These are phyloP conservation scores for Drosophila setosimentum DNA, from an alignment of 2,888 invertebrate genomes.

Conservation along the genomic window DNA sequence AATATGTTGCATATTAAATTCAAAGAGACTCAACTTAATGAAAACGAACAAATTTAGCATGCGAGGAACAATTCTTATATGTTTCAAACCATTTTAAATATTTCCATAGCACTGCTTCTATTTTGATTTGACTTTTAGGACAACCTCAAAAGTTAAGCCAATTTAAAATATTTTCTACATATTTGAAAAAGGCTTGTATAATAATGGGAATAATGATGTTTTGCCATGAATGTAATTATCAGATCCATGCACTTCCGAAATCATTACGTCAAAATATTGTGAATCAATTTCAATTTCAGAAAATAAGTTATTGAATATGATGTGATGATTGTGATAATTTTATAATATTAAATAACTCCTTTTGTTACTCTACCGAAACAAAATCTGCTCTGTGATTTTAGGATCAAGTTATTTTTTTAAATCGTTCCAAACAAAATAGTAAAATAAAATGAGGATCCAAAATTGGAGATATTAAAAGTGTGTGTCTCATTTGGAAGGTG, in stretches of 20 bases:
- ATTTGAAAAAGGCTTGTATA: neutral
- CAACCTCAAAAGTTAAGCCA: neutral
- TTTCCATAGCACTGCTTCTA: neutral
- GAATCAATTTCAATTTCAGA: neutral
- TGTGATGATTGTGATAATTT: neutral
- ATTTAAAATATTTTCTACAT: neutral
- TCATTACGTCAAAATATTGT: neutral
- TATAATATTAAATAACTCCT: neutral
- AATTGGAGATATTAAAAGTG: accelerated
- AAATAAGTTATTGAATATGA: accelerated
- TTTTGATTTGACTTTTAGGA: neutral
- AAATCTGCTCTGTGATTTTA: neutral
- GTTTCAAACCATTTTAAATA: neutral
- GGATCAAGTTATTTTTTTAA: neutral
- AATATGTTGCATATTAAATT: neutral
- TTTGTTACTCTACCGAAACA: neutral
- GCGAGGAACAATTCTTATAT: neutral
- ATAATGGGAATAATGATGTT: neutral
- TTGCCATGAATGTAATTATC: too few relatives aligned
- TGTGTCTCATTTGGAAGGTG: too few relatives aligned
- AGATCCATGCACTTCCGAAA: neutral
- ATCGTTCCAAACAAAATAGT: neutral
- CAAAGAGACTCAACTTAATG: neutral
- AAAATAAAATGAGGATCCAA: neutral
- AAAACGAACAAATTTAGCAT: neutral